These are phyloP conservation scores for Drosophila arawakana DNA, from an alignment of 1,140 invertebrate species.

Conservation along the genomic window DNA sequence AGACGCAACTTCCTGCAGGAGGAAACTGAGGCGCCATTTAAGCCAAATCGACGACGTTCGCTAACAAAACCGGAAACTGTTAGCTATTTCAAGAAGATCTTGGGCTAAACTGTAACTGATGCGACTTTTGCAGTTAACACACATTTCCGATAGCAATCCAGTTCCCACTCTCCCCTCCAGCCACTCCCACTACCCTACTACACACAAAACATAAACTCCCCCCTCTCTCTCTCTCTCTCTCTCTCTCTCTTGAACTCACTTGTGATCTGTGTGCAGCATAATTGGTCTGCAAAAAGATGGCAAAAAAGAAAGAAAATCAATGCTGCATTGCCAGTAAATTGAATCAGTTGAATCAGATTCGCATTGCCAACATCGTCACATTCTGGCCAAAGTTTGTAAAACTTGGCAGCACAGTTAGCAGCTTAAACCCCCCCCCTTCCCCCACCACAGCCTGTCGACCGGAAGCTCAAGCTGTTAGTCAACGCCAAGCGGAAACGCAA, in stretches of 20 bases:
- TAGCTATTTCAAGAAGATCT: conserved; percentile 84
- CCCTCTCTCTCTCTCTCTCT: background rate
- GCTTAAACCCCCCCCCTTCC: background rate
- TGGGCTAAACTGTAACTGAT: conserved; percentile 73
- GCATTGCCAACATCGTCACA: conserved; percentile 15
- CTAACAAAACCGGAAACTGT: conserved; percentile 84
- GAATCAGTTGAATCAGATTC: conserved; percentile 50
- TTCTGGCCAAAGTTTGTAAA: conserved; percentile 54
- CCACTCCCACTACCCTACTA: background rate
- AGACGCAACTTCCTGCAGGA: conserved; percentile 78
- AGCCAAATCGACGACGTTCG: conserved; percentile 83
- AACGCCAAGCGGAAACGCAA: conserved; percentile 71
- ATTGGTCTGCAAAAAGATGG: conserved; percentile 56
- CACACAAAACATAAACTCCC: background rate
- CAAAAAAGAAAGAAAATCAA: conserved; percentile 36
- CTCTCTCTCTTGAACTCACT: background rate
- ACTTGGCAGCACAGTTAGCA: conserved; percentile 24
- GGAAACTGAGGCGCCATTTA: conserved; percentile 80
- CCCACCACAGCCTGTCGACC: background rate
- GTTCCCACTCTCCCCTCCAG: background rate
- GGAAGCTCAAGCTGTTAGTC: conserved; percentile 75
- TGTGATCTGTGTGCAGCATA: conserved; percentile 37
- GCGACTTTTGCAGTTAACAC: conserved; percentile 53
- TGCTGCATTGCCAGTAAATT: conserved; percentile 57
- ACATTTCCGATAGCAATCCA: conserved; percentile 54